Base-by-base conservation (phyloP, 2,888 invertebrate species). In the Epicampocera succincta region DNA sequence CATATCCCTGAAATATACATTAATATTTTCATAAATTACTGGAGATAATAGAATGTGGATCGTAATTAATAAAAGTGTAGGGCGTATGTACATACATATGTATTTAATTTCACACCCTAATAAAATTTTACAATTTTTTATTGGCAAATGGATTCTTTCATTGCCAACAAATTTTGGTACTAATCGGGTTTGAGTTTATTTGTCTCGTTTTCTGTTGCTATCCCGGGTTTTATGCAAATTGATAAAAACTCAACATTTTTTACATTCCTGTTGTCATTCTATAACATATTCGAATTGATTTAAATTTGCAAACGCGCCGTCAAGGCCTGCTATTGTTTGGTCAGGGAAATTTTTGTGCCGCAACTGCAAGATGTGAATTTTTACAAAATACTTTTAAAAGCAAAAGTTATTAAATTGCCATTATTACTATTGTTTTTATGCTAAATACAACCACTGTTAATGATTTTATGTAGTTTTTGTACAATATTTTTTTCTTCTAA, bases 371-470 rank as follows among this genome's bases (percentile, higher is more conserved):
- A 65, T 42, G 40, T 50, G 4, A 50, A 40, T n/a, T 15, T 2
- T 68, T 56, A 17, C 54, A 68, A 56, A 54, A 56, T 29, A 12
- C 38, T 5, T 9, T 12, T 11, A 29, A 15, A 13, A 44, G 17
- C 17, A 61, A 46, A 29, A 17, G 0, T 15, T 13, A 17, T 61
- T 46, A 46, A 61, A 61, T 61, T 29, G 15, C n/a, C 33, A 9
- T 40, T 40, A 33, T 44, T 56, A 29, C 42, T 61, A 29, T 42
- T 11, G 40, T 17, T 61, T 72, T 61, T 42, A 29, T 72, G 19
- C 38, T 25, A 44, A 73, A 63, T 33, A 40, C 42, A 66, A 58
- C 50, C 21, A 75, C 21, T 68, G 58, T 52, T 68, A 68, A 68
- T 75, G 44, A 33, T 44, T 75, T 52, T 52, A 66, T 68, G 58